These are phyloP conservation scores for Spodoptera litura DNA, from an alignment of 1,140 invertebrate genomes.

Conservation along the genomic window DNA sequence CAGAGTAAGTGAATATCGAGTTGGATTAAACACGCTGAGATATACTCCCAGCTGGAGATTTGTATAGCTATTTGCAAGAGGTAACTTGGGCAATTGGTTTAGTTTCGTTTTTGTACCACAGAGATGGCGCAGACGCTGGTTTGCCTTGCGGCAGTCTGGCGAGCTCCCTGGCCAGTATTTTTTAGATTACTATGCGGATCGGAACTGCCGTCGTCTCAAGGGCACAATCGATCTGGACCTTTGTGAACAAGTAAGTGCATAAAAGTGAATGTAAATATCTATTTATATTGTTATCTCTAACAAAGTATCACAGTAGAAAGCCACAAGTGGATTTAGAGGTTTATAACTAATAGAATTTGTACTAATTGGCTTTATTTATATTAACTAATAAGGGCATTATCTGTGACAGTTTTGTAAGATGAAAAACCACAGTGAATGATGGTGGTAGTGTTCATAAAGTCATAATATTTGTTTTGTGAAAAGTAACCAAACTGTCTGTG, in stretches of 20 bases:
- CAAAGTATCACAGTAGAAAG: neutral
- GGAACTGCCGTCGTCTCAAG: slow-evolving; percentile 94
- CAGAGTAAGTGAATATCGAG: slow-evolving; percentile 57
- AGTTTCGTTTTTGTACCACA: slow-evolving; percentile 75
- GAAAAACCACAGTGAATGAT: no score
- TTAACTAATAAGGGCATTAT: no score
- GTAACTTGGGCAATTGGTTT: neutral
- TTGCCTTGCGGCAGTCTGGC: slow-evolving; percentile 95
- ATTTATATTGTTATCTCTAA: neutral
- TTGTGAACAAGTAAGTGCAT: slow-evolving; percentile 94
- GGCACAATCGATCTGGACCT: slow-evolving; percentile 97
- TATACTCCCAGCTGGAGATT: neutral
- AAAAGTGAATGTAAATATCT: slow-evolving; percentile 6
- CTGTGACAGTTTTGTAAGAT: no score
- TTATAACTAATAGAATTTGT: no score
- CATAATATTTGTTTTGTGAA: no score
- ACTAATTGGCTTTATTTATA: no score
- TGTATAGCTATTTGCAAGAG: slow-evolving; percentile 17
- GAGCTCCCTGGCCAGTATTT: slow-evolving; percentile 97
- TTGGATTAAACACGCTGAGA: slow-evolving; percentile 10
- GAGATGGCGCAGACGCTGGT: slow-evolving; percentile 98
- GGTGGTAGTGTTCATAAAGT: no score
- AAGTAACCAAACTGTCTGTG: no score
- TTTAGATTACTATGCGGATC: slow-evolving; percentile 97
- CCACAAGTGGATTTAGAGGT: no score